These are phyloP conservation scores for Bombus breviceps DNA, from an alignment of 1,140 invertebrate species.

Conservation along the genomic window DNA sequence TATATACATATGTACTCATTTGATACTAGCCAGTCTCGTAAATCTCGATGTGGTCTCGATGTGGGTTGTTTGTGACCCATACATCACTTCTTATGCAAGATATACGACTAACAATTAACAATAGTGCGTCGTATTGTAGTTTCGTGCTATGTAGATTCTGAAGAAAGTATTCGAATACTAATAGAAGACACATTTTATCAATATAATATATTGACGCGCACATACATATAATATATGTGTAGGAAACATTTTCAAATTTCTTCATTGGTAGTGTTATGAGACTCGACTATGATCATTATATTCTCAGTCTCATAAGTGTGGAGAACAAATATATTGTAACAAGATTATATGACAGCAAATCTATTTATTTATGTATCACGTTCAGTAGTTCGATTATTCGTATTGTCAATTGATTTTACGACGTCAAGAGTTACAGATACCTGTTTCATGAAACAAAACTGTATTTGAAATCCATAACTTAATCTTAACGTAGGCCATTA, in stretches of 20 bases:
- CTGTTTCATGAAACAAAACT: neutral
- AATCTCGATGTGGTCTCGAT: neutral
- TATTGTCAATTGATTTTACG: neutral
- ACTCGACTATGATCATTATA: too few species aligned
- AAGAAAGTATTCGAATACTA: too few species aligned
- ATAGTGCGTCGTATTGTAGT: neutral
- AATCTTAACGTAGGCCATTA: neutral
- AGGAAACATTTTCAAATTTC: too few species aligned
- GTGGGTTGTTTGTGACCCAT: neutral
- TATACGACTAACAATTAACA: neutral
- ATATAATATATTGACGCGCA: too few species aligned
- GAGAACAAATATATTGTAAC: neutral
- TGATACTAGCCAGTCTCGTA: neutral
- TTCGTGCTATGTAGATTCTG: neutral
- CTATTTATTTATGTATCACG: neutral
- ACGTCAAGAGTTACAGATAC: too few species aligned
- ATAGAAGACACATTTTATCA: too few species aligned
- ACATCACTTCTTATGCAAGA: neutral
- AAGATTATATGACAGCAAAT: neutral
- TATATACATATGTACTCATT: neutral
- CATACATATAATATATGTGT: too few species aligned
- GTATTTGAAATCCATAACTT: neutral
- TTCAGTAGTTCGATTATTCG: neutral
- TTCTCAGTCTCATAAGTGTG: neutral
- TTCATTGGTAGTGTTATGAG: too few species aligned